Evolutionary conservation across 2,113 vertebrate genomes (phyloP).

Genomic region (Neotoma lepida): DNA sequence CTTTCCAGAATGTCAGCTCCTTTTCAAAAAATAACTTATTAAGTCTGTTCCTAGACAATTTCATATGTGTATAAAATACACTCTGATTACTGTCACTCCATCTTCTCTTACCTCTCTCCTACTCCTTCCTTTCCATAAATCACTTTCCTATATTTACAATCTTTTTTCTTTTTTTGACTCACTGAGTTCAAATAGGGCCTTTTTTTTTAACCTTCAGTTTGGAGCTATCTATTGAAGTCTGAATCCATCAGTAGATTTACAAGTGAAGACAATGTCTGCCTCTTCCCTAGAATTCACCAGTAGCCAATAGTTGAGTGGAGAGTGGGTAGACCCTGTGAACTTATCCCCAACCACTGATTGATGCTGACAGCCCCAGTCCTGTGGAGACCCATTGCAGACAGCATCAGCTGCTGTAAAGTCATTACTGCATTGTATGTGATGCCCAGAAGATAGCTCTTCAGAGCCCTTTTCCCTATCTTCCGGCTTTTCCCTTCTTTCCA

Average conservation of each 20-base stretch:
- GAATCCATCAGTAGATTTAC: not conserved
- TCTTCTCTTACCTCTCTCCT: not conserved
- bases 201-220: not conserved
- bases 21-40: not conserved
- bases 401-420: not conserved
- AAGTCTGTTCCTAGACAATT: not conserved
- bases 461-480: not conserved
- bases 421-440: not conserved
- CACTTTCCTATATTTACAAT: not conserved
- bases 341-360: not conserved
- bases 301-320: not conserved
- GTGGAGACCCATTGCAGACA: not conserved
- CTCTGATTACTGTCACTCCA: not conserved
- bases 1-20: not conserved
- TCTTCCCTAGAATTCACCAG: not conserved
- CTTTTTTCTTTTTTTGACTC: not conserved
- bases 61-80: not conserved
- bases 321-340: not conserved
- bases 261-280: not conserved
- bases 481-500: not conserved
- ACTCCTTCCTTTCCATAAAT: not conserved
- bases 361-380: not conserved
- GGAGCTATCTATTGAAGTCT: not conserved
- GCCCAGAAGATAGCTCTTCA: not conserved
- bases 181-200: not conserved